Conservation (phyloP, 2,797 vertebrate genomes). For the Gymnoscopelus braueri region DNA sequence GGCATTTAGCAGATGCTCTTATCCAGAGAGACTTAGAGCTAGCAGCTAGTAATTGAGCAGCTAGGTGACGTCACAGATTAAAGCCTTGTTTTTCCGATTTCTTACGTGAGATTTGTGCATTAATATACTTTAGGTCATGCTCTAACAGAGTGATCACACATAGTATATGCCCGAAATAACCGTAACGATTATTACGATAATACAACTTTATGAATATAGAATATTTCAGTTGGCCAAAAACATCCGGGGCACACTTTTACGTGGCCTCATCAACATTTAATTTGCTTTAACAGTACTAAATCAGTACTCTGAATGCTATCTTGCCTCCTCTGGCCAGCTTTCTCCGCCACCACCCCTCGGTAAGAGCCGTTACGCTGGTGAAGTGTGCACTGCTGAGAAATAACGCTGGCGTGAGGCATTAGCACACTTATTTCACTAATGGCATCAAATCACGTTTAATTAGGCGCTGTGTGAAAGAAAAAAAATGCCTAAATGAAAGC, state of each 20-base stretch:
- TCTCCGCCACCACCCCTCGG: constrained; percentile 27
- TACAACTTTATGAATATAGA: too few relatives aligned
- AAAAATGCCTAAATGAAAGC: constrained; percentile 58
- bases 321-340: neutral
- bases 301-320: too few relatives aligned
- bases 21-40: too few relatives aligned
- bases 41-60: constrained; percentile 20
- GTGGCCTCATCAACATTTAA: too few relatives aligned
- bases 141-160: constrained; percentile 7
- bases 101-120: too few relatives aligned
- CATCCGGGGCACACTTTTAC: too few relatives aligned
- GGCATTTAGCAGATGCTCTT: too few relatives aligned
- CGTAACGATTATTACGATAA: constrained; percentile 7
- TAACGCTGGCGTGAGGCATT: constrained; percentile 46
- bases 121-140: neutral
- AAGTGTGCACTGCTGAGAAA: constrained; percentile 50
- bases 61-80: constrained; percentile 13
- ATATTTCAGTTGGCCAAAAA: too few relatives aligned
- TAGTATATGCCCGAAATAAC: constrained; percentile 11
- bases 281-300: too few relatives aligned
- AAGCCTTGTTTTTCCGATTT: constrained; percentile 8
- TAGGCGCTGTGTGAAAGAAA: constrained; percentile 62
- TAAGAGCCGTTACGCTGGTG: constrained; percentile 40
- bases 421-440: constrained; percentile 56
- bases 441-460: constrained; percentile 59